Evolutionary conservation across 1,140 invertebrate genomes (phyloP).

Genomic region (Pentalonia nigronervosa): DNA sequence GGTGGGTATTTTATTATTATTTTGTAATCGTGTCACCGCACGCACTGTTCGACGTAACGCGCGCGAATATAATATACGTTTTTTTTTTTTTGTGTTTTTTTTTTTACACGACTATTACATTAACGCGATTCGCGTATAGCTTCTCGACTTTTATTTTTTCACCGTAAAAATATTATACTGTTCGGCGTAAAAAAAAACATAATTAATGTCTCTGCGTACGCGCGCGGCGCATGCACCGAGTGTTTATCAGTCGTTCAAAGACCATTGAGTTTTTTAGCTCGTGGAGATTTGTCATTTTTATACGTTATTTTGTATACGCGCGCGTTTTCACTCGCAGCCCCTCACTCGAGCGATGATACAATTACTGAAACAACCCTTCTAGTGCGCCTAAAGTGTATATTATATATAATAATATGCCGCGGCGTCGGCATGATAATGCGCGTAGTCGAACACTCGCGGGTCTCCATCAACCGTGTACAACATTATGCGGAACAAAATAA

Average conservation of each 20-base stretch:
- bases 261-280: slow-evolving; percentile 26
- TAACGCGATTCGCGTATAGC: not conserved
- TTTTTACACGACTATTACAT: slow-evolving; percentile 15
- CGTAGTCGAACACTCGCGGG: no score
- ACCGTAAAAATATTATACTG: not conserved
- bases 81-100: not conserved
- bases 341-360: not conserved
- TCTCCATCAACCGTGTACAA: not conserved
- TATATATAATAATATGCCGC: not conserved
- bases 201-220: not conserved
- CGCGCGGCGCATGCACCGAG: no score
- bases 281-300: not conserved
- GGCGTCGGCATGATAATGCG: no score
- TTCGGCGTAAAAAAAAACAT: slow-evolving; percentile 3
- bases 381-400: not conserved
- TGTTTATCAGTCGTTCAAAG: slow-evolving; percentile 38
- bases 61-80: not conserved
- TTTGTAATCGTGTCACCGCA: not conserved
- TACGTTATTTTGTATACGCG: not conserved
- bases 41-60: not conserved
- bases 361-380: not conserved
- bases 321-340: not conserved
- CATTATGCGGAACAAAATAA: not conserved
- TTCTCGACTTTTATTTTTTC: not conserved
- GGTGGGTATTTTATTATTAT: not conserved